Evolutionary conservation across 2,797 vertebrate genomes (phyloP), one percentile per base, ranked within the genome.

Genomic region (Echeneis naucrates): DNA sequence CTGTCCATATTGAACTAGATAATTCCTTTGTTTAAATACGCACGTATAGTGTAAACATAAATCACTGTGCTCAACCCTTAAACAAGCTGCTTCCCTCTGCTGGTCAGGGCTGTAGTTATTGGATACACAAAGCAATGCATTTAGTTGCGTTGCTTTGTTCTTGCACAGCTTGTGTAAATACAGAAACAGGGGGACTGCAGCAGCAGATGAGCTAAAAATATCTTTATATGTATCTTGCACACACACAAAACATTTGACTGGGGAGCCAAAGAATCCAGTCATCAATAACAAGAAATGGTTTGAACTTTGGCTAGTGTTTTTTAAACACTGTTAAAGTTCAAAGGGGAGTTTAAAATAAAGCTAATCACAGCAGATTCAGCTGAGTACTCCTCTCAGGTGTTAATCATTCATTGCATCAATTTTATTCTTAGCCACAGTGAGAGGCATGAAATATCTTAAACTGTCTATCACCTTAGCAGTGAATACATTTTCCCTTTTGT

Each of bases 371-470:
- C 77, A 72, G 59, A 77, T 82, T 86, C 52, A 71, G 47, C 64
- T 65, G 44, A 78, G 72, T 60, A 45, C 64, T 75, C 26, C 12
- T 81, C 52, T 80, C 62, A 86, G 78, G 75, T 84, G 88, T 92
- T 93, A 91, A 92, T 91, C 83, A 83, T 84, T 88, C 66, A 81
- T 85, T 40, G 21, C 73, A 78, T 77, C 33, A 51, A 61, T 78
- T 90, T 89, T 90, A 90, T 92, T 93, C 72, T 89, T 85, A 88
- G 88, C 85, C 76, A 68, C 66, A 74, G 60, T 56, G 72, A 83
- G 68, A 87, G 48, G 76, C 77, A 85, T 83, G 61, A 83, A 83
- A 85, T 88, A 89, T 83, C 81, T 83, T 86, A 58, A 92, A 77
- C 69, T 32, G 80, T 87, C 82, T 87, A 74, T 88, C 84, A 77